Percentiles rank a stretch among this genome's conserved stretches.
These are phyloP conservation scores for Odocoileus virginianus DNA, from an alignment of 2,113 vertebrate genomes.

Conservation along the genomic window DNA sequence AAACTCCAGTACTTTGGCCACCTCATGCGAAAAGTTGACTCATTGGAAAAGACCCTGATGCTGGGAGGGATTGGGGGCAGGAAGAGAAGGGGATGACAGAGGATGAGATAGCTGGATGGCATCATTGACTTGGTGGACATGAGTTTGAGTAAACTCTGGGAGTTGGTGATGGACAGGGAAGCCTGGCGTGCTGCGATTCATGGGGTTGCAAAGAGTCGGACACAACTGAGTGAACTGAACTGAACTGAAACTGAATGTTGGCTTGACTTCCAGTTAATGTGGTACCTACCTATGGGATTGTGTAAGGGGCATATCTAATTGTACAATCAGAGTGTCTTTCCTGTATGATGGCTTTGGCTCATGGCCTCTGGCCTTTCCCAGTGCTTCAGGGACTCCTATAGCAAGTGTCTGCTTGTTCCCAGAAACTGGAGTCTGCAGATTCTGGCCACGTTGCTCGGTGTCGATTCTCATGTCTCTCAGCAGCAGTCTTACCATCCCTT, in stretches of 20 bases:
- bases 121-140: no score
- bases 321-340: not conserved
- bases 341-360: not conserved
- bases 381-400: not conserved
- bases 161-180: no score
- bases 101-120: no score
- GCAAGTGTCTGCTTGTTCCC: not conserved
- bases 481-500: conserved; percentile 16
- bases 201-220: no score
- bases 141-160: no score
- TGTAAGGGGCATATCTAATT: not conserved
- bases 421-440: not conserved
- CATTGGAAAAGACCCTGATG: no score
- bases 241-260: not conserved
- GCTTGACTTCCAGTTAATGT: not conserved
- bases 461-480: not conserved
- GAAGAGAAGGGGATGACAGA: no score
- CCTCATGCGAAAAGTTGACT: no score
- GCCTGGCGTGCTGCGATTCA: no score
- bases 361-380: not conserved
- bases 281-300: not conserved
- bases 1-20: no score
- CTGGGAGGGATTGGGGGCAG: no score
- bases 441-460: not conserved
- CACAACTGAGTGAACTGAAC: no score